Conservation (phyloP, 2,888 invertebrate species). For the Smittia aterrima region DNA sequence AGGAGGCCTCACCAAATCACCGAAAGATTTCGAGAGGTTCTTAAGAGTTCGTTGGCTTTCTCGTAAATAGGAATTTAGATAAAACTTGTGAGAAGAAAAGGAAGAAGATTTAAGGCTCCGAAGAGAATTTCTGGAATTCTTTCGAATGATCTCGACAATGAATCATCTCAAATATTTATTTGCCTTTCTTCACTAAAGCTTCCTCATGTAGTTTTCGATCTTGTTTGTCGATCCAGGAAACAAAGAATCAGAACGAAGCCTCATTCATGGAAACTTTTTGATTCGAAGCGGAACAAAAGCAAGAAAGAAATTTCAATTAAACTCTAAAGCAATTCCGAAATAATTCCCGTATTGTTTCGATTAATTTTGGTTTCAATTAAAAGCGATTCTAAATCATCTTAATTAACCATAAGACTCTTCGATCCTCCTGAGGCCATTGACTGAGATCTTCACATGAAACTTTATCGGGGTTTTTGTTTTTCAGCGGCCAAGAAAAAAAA, state of each 20-base stretch:
- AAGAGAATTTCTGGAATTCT: no score
- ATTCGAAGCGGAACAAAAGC: background rate
- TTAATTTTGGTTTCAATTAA: slow-evolving; percentile 14
- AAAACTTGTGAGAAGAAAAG: no score
- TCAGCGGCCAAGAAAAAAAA: background rate
- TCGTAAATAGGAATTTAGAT: no score
- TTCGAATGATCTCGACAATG: no score
- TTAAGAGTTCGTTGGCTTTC: no score
- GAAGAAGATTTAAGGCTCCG: no score
- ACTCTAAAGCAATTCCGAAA: background rate
- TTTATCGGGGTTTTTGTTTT: slow-evolving; percentile 19
- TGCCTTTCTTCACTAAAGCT: no score
- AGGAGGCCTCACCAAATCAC: no score
- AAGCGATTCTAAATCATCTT: slow-evolving; percentile 34
- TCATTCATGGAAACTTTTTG: background rate
- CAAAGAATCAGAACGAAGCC: background rate
- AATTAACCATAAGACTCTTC: slow-evolving; percentile 21
- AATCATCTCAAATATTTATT: no score
- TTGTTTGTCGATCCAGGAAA: background rate
- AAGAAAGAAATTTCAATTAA: slow-evolving; percentile 9
- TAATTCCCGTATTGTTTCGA: slow-evolving; percentile 35
- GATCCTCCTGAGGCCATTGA: background rate
- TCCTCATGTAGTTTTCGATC: no score
- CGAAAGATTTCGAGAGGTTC: no score
- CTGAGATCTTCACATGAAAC: slow-evolving; percentile 30